Percentiles rank a stretch among this genome's conserved stretches.
These are phyloP conservation scores for Dioctria linearis DNA, from an alignment of 2,888 invertebrate genomes.

Conservation along the genomic window DNA sequence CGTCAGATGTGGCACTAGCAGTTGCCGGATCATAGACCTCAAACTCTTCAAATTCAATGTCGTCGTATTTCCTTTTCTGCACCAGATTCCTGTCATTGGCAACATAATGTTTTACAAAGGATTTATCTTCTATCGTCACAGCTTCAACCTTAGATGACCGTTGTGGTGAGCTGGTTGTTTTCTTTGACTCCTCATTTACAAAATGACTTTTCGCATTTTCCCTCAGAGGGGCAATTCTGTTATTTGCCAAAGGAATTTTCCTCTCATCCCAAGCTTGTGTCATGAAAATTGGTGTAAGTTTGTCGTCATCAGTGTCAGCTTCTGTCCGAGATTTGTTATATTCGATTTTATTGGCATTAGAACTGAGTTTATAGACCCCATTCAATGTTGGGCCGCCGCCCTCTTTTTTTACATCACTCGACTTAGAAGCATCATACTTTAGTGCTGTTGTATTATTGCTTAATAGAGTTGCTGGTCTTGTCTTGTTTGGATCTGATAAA, in stretches of 20 bases:
- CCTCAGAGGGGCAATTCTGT: conserved; percentile 18
- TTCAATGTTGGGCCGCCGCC: not conserved
- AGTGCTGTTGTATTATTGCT: conserved; percentile 8
- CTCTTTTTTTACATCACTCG: not conserved
- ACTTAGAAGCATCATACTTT: conserved; percentile 15
- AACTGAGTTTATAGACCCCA: conserved; percentile 19
- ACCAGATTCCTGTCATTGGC: conserved; percentile 77
- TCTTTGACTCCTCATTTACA: conserved; percentile 29
- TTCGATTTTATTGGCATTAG: conserved; percentile 49
- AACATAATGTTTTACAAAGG: conserved; percentile 76
- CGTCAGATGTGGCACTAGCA: conserved; percentile 56
- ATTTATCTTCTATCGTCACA: conserved; percentile 66
- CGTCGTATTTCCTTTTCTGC: conserved; percentile 79
- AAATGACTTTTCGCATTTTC: conserved; percentile 3
- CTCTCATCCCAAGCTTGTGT: conserved; percentile 2
- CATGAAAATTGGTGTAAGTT: conserved; percentile 13
- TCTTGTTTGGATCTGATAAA: not conserved
- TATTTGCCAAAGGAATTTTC: not conserved
- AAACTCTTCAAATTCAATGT: conserved; percentile 89
- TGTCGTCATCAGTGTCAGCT: not conserved
- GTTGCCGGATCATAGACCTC: conserved; percentile 77
- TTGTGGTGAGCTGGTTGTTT: conserved; percentile 55
- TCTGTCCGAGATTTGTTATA: conserved; percentile 20
- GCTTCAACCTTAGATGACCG: conserved; percentile 50
- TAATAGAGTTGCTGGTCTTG: not conserved